Base-by-base conservation (phyloP, 2,888 invertebrate genomes). In the Amphimallon solstitiale region DNA sequence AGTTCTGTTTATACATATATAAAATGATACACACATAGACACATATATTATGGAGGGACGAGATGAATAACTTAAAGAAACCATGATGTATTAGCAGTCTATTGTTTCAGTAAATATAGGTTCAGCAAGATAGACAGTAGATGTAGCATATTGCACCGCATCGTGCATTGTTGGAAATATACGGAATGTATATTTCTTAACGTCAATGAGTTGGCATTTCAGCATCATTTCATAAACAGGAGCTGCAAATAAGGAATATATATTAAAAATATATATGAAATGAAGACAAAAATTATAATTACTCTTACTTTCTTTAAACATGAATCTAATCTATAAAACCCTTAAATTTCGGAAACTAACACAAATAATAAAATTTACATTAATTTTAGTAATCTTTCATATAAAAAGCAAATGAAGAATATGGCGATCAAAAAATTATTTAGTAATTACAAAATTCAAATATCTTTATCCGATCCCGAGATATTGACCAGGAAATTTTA, bases 151-250 rank as follows among this genome's bases (percentile, higher is more conserved):
- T 67, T 79, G 74, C 1, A 89, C 88, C 23, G 89, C 89, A 79
- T 90, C 90, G 71, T 89, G 88, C 14, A 89, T 79, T 0, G 88
- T 88, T 2, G 88, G 86, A 73, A 89, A 89, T 23, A 87, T 83
- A 68, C 82, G 80, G 66, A 85, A 83, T 34, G 79, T 77, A 1
- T 85, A 79, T 46, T 84, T 82, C 51, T 86, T 86, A 0, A 86
- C 85, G 38, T 87, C 85, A 34, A 86, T 75, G 0, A 84, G 76
- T 72, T 86, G 86, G 81, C 86, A 89, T 70, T 84, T 85, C 35
- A 84, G 84, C 77, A 89, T 85, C 83, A 86, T 88, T 76, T 90
- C 89, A 74, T 87, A 84, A 0, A 89, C 86, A 4, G 88, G 88
- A 71, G 86, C 90, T 90, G 80, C 65, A 82, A 82, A 51, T 9